Conservation (phyloP, 2,888 invertebrate species). For the Macaria liturata region DNA sequence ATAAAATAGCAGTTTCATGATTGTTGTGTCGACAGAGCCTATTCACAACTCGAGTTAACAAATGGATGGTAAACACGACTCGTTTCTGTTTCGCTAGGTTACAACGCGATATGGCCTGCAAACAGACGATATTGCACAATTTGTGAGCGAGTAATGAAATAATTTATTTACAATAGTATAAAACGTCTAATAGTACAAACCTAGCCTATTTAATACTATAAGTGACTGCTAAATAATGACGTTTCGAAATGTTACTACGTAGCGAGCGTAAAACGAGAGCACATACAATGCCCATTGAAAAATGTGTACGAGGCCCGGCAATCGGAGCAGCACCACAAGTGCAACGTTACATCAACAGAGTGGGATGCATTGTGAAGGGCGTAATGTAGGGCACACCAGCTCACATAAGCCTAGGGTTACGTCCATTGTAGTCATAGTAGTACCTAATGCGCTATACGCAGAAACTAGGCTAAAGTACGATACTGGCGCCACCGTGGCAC, state of each 20-base stretch:
- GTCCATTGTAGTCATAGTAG: constrained; percentile 21
- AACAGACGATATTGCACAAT: not conserved
- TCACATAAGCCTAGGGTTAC: constrained; percentile 35
- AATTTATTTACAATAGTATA: not conserved
- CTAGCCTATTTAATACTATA: too few species aligned
- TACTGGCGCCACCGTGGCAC: constrained; percentile 24
- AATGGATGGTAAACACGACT: not conserved
- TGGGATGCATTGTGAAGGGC: constrained; percentile 48
- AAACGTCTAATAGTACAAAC: too few species aligned
- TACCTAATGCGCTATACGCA: constrained; percentile 8
- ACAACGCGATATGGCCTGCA: not conserved
- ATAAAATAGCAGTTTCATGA: constrained; percentile 20
- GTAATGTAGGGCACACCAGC: constrained; percentile 47
- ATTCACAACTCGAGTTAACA: not conserved
- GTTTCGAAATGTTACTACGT: too few species aligned
- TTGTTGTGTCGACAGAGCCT: constrained; percentile 6
- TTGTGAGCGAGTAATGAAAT: not conserved
- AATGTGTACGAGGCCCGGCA: not conserved
- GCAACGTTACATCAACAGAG: constrained; percentile 43
- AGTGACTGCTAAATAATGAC: too few species aligned
- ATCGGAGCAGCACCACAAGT: constrained; percentile 39
- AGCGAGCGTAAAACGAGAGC: not conserved
- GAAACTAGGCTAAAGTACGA: constrained; percentile 8
- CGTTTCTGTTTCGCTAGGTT: not conserved
- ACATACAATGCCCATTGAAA: constrained; percentile 7